Base-by-base conservation (phyloP, 2,888 invertebrate species). In the Agrotis clavis region DNA sequence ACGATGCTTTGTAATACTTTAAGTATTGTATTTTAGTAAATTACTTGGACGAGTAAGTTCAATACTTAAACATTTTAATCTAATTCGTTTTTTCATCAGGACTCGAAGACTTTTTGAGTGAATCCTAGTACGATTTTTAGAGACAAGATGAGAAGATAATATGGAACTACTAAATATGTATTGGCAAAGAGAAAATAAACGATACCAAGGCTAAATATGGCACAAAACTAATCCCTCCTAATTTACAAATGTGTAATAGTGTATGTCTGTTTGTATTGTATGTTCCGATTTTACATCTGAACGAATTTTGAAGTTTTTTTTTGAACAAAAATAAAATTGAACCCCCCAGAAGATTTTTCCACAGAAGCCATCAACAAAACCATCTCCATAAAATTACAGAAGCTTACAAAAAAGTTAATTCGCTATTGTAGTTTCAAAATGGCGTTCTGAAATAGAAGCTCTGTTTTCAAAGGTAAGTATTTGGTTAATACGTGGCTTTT, bases 401-500 rank as follows among this genome's bases (percentile, higher is more conserved):
- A 25, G 9, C 13, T 25, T n/a, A 16, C 21, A 16, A 25, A 50
- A 21, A 53, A 35, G 16, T 35, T 75, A 67, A 21, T 30, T 41
- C n/a, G 19, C 41, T 50, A 21, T 50, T 54, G 19, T 54, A 11
- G n/a, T n/a, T 6, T 11, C 21, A 63, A 45, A 9, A 57, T n/a
- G 35, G 25, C 16, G 50, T 45, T 50, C 48, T 25, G 7, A 30
- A 53, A 45, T 48, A 41, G 25, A 13, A 50, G 53, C 7, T 72
- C 54, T 18, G 30, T 48, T 74, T 54, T 54, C 25, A 74, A 50
- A 57, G 74, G 25, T 48, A 67, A 48, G n/a, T 35, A 47, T 57
- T 45, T 62, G 19, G 50, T 19, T 74, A 51, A 74, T 75, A 67
- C 62, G 50, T 63, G 35, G 45, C 47, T 60, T 70, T 60, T 54